A percentile compares a stretch with the other conserved stretches of the same genome.
These are phyloP conservation scores for Hydrozoanthus tunicans DNA, from an alignment of 64 coral and sea anemone species.

Conservation along the genomic window DNA sequence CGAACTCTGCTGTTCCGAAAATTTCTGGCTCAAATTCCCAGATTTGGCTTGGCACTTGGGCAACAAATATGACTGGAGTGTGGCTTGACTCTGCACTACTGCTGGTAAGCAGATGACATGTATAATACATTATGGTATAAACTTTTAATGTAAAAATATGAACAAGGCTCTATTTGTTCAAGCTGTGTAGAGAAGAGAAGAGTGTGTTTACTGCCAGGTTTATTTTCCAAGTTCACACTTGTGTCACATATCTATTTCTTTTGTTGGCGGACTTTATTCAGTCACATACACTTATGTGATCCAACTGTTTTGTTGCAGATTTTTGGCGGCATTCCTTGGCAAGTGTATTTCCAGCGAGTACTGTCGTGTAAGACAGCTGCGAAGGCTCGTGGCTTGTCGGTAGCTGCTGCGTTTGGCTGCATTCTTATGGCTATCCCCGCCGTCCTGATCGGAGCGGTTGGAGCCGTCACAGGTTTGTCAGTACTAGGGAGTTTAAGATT, in stretches of 20 bases:
- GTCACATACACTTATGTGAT: background rate
- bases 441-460: constrained; percentile 93
- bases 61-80: constrained; percentile 55
- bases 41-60: constrained; percentile 82
- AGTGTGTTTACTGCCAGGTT: too few relatives aligned
- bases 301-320: constrained; percentile 43
- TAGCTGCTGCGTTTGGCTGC: constrained; percentile 81
- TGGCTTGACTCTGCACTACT: constrained; percentile 82
- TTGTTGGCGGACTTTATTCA: too few relatives aligned
- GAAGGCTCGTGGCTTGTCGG: constrained; percentile 69
- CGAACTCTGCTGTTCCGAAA: constrained; percentile 66
- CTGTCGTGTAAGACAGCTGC: constrained; percentile 82
- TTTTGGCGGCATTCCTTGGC: constrained; percentile 98
- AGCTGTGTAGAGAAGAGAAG: too few relatives aligned
- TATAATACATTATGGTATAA: too few relatives aligned
- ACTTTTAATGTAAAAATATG: too few relatives aligned
- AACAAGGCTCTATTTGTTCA: too few relatives aligned
- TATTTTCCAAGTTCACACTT: too few relatives aligned
- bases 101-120: constrained; percentile 17
- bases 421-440: constrained; percentile 87
- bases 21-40: constrained; percentile 48
- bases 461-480: constrained; percentile 73
- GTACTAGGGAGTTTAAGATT: too few relatives aligned
- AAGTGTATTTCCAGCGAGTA: constrained; percentile 97
- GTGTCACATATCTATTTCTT: too few relatives aligned